Base-by-base conservation (phyloP, 2,113 vertebrate genomes). In the Rhipidura dahli region DNA sequence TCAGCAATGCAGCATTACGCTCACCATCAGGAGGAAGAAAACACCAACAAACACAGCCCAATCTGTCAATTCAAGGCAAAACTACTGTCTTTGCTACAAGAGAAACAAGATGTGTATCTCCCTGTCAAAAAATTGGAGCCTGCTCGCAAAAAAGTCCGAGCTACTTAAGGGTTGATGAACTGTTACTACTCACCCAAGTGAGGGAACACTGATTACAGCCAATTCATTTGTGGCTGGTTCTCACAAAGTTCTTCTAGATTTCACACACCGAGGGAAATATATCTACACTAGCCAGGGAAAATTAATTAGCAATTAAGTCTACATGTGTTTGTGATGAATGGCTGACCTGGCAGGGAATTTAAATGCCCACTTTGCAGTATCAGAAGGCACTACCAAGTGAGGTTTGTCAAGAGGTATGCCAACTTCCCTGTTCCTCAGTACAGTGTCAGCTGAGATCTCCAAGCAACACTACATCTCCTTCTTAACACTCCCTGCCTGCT, bases 151-250 rank as follows among this genome's bases (percentile, higher is more conserved):
- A 56, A 87, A 90, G 35, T 72, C 53, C 33, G 1, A 47, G 44
- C 69, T 94, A 91, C 96, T 97, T 90, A 96, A 90, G 83, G 64
- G 83, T 2, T 96, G 85, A 94, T 93, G 84, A 96, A 95, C 84
- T 95, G 76, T 83, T 95, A 81, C 79, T 86, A 78, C 37, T 87
- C 79, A 83, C 56, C n/a, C 68, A 90, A 88, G 77, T 57, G 86
- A 56, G n/a, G 79, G 78, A 93, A 90, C 54, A 77, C 66, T 3
- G 81, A 96, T 95, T 83, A 86, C 33, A 88, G 51, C 5, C 50
- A 88, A 72, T 64, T 75, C 7, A 4, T 78, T 75, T 73, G 69
- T 27, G 49, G 51, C 80, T 64, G 68, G 28, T 64, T 87, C 51
- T 94, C 71, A 77, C 53, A 37, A 95, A 88, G 44, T 68, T 93